A percentile compares a stretch with the other conserved stretches of the same genome.
These are phyloP conservation scores for Pterocles orientalis DNA, from an alignment of 2,113 vertebrate genomes.

Conservation along the genomic window DNA sequence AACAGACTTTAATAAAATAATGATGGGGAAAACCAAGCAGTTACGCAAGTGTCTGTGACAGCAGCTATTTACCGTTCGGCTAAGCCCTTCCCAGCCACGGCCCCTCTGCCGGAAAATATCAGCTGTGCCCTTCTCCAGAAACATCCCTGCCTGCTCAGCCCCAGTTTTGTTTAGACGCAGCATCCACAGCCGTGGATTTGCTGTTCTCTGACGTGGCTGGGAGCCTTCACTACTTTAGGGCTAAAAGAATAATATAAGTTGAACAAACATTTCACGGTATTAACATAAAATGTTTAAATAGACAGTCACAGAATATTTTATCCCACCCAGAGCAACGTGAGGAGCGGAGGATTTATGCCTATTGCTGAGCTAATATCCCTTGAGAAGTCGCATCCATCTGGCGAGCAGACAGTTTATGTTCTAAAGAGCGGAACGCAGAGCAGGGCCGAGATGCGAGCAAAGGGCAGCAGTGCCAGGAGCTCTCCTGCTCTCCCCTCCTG, in stretches of 20 bases:
- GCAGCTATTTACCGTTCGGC: neutral
- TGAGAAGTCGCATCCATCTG: neutral
- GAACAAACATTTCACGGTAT: conserved; percentile 36
- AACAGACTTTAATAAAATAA: neutral
- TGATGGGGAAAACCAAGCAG: conserved; percentile 12
- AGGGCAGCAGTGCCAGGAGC: neutral
- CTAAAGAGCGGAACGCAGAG: neutral
- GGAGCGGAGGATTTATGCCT: conserved; percentile 16
- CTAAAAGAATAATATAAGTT: neutral
- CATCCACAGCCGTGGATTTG: neutral
- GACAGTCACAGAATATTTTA: neutral
- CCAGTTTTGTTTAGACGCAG: neutral
- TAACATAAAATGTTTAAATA: conserved; percentile 35
- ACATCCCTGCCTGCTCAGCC: neutral
- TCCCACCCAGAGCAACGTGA: neutral
- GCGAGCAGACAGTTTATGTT: neutral
- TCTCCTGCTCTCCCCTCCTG: neutral
- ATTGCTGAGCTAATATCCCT: neutral
- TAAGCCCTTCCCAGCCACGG: neutral
- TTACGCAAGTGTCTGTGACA: conserved; percentile 41
- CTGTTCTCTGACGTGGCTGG: neutral
- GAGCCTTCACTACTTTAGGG: neutral
- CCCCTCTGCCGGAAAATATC: neutral
- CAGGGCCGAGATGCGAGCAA: fast-evolving
- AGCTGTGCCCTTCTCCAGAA: neutral